Base-by-base conservation (phyloP, 2,797 vertebrate genomes). In the Pogoniulus pusillus region DNA sequence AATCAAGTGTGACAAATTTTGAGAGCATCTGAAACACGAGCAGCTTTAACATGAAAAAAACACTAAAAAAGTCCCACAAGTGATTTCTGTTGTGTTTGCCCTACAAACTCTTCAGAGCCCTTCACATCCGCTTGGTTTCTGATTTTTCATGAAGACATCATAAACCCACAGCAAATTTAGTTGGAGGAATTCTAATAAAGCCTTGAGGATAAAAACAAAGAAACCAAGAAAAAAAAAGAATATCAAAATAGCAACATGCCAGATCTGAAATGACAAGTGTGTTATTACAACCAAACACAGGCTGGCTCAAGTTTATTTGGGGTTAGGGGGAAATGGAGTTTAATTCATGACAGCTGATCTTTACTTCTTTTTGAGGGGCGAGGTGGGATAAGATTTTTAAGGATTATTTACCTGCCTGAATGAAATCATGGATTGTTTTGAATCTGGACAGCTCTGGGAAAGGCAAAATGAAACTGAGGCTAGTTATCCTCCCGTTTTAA, bases 341-440 rank as follows among this genome's bases (percentile, higher is more conserved):
- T 94, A 90, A 96, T 93, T 93, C 59, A 55, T 57, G 81, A 90
- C 94, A 90, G 92, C 90, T 84, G 85, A 95, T 82, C 49, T 37
- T 6, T 47, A 43, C 24, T 34, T 70, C 43, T 88, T 73, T 51
- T 18, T n/a, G 12, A 23, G 22, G 47, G 47, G 19, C 24, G 10
- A 23, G 22, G 45, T 9, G 45, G 12, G 39, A 7, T 41, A 41
- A 70, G 75, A 90, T n/a, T n/a, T n/a, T 71, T 69, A 73, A 78
- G 75, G 90, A 54, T 72, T 93, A 85, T 94, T 95, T 94, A 94
- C 90, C 66, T 93, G 90, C 77, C 84, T 92, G 89, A 93, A 71
- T 58, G 74, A 88, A 84, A 93, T 93, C 66, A 64, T 5, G 18
- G 37, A 37, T 9, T 18, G 91, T 59, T 68, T 95, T 83, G 24